Percentiles rank a stretch among this genome's conserved stretches.
Conservation (phyloP, 2,113 vertebrate species). For the Notarius lentiginosus region DNA sequence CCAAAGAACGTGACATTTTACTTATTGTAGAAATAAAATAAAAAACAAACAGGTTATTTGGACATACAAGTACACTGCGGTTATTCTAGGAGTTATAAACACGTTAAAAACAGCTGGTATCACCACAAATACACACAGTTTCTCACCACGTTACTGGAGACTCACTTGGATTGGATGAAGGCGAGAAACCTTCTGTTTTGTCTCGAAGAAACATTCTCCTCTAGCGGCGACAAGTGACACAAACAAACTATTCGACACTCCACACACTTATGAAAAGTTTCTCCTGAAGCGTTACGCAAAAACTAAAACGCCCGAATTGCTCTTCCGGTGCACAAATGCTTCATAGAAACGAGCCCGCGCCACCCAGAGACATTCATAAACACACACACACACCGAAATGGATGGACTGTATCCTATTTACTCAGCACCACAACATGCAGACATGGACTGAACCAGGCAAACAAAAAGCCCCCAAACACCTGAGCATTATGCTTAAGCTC, state of each 20-base stretch:
- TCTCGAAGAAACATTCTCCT: slow-evolving; percentile 20
- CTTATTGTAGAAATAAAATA: not conserved
- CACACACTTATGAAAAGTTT: slow-evolving; percentile 5
- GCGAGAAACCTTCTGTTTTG: not conserved
- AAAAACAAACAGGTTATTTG: not conserved
- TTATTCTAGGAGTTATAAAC: not conserved
- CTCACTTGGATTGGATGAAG: not conserved
- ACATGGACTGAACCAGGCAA: not conserved
- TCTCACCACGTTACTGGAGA: not conserved
- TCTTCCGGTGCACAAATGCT: slow-evolving; percentile 4
- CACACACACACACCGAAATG: not conserved
- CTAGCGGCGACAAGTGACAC: not conserved
- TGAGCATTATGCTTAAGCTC: not conserved
- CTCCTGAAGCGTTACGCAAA: slow-evolving; percentile 36
- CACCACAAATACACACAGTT: not conserved
- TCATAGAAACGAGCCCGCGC: not conserved
- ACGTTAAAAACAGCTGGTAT: not conserved
- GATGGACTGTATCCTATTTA: not conserved
- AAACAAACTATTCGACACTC: not conserved
- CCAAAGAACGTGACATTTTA: not conserved
- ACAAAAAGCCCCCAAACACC: not conserved
- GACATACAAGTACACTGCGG: too few species aligned
- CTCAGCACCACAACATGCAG: not conserved
- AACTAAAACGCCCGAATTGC: not conserved
- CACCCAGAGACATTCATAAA: not conserved